Conservation (phyloP, 2,113 vertebrate species). For the Chlorocebus sabaeus region DNA sequence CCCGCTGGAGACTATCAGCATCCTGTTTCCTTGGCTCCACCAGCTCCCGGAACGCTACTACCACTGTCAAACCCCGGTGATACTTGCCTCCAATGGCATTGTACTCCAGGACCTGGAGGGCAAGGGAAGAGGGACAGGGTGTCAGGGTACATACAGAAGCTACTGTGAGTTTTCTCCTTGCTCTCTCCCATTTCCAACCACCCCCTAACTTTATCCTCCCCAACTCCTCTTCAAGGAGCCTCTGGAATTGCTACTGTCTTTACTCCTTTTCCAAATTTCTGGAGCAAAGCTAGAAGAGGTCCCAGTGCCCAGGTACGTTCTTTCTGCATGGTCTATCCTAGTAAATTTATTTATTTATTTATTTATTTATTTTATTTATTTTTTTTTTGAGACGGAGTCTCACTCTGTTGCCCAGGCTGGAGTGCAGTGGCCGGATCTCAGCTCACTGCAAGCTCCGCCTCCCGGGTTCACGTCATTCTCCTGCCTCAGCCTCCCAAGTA, state of each 20-base stretch:
- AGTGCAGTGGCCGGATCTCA: no score
- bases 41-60: constrained; percentile 86
- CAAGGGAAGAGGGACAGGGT: neutral
- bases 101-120: constrained; percentile 88
- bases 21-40: constrained; percentile 80
- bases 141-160: neutral
- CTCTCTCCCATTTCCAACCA: neutral
- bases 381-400: no score
- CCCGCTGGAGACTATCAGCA: constrained; percentile 80
- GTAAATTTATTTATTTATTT: no score
- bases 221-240: neutral
- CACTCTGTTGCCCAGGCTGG: no score
- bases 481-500: no score
- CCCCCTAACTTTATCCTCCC: neutral
- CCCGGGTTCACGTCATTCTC: no score
- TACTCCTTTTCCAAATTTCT: neutral
- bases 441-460: no score
- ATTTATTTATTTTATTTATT: no score
- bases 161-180: neutral
- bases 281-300: neutral
- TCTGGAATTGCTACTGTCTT: neutral
- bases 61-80: constrained; percentile 92
- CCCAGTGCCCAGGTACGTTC: neutral
- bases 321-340: neutral
- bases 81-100: constrained; percentile 91